These are phyloP conservation scores for Tanytarsus gracilentus DNA, from an alignment of 2,888 invertebrate genomes.

Conservation along the genomic window DNA sequence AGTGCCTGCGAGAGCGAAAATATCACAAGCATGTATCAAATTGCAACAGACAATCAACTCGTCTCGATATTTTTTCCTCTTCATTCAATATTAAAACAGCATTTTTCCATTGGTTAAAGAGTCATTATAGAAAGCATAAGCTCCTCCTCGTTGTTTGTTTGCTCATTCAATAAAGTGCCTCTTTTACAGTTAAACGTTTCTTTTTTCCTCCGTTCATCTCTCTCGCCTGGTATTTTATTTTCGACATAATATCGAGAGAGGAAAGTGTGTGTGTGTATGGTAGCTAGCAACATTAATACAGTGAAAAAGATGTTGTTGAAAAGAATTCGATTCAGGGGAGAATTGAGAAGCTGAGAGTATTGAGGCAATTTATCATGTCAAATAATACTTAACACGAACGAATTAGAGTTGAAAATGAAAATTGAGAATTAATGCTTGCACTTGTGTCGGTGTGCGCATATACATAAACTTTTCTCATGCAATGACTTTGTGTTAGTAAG, in stretches of 20 bases:
- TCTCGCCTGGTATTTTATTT: not conserved
- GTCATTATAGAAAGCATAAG: constrained; percentile 28
- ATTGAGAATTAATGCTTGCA: not conserved
- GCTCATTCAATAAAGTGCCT: constrained; percentile 27
- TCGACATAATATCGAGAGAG: not conserved
- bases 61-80: constrained; percentile 18
- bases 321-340: not conserved
- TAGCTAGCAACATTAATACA: not conserved
- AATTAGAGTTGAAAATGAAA: constrained; percentile 8
- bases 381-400: constrained; percentile 26
- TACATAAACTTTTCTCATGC: too few relatives aligned
- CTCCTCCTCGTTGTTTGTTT: constrained; percentile 26
- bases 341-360: constrained; percentile 12
- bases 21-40: constrained; percentile 17
- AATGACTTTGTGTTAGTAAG: too few relatives aligned
- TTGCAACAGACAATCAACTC: constrained; percentile 26
- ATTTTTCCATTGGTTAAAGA: constrained; percentile 27
- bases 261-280: not conserved
- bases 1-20: not conserved
- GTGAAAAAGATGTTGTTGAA: too few relatives aligned
- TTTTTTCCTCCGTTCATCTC: not conserved
- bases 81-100: constrained; percentile 24
- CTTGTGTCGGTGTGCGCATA: not conserved
- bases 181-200: constrained; percentile 29
- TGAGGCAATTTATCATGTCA: constrained; percentile 25